A percentile compares a stretch with the other conserved stretches of the same genome.
Conservation (phyloP, 2,888 invertebrate species). For the Adela reaumurella region DNA sequence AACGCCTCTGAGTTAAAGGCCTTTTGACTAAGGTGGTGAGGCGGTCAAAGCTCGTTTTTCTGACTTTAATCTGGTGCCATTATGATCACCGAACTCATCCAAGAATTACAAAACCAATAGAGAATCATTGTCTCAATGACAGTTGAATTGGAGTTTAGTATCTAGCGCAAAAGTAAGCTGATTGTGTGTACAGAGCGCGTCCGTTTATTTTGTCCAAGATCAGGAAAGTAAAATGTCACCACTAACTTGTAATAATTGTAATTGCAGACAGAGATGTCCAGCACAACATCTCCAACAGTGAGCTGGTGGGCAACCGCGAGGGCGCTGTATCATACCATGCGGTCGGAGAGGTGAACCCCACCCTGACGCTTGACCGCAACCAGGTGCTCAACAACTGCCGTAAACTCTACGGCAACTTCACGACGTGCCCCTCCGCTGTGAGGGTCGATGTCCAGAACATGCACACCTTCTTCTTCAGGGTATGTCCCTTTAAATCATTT, state of each 20-base stretch:
- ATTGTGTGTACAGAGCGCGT: no score
- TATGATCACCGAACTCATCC: no score
- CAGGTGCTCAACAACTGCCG: slow-evolving; percentile 83
- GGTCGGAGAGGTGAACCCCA: slow-evolving; percentile 93
- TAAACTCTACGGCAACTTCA: slow-evolving; percentile 91
- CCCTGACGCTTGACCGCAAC: slow-evolving; percentile 82
- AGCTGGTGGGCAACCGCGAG: slow-evolving; percentile 75
- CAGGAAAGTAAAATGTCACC: no score
- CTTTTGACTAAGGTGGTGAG: not conserved
- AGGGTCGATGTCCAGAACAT: slow-evolving; percentile 92
- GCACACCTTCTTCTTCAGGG: slow-evolving; percentile 79
- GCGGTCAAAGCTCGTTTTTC: not conserved
- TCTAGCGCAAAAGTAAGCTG: no score
- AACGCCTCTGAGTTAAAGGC: not conserved
- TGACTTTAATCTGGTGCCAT: no score
- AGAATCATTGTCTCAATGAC: no score
- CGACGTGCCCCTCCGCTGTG: slow-evolving; percentile 81
- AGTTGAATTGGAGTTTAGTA: no score
- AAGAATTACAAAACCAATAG: no score
- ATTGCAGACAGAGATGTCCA: slow-evolving; percentile 83
- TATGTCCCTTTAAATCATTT: slow-evolving; percentile 41
- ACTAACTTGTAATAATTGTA: no score
- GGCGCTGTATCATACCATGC: slow-evolving; percentile 87
- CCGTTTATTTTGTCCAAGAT: no score
- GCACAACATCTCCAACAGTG: slow-evolving; percentile 83